These are phyloP conservation scores for Calcarius lapponicus DNA, from an alignment of 2,797 vertebrate species.

Conservation along the genomic window DNA sequence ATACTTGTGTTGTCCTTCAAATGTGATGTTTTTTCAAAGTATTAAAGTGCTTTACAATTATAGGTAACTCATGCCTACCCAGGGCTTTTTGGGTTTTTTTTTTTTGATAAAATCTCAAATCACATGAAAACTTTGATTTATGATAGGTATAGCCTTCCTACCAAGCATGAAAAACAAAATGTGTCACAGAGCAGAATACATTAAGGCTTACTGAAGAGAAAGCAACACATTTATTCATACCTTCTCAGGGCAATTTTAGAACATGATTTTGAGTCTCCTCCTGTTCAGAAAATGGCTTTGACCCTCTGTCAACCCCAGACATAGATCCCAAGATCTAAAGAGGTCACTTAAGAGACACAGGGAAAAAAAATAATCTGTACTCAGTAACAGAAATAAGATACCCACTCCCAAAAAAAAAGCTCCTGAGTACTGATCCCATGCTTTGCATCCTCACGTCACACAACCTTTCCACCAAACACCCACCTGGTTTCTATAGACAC, in stretches of 20 bases:
- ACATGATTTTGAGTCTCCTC: neutral
- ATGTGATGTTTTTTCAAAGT: neutral
- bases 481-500: neutral
- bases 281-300: neutral
- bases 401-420: neutral
- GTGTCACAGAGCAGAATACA: neutral
- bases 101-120: neutral
- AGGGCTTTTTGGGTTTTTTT: neutral
- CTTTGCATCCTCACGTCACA: neutral
- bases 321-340: neutral
- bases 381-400: neutral
- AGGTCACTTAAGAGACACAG: neutral
- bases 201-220: neutral
- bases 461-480: neutral
- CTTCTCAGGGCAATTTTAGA: slow-evolving; percentile 1
- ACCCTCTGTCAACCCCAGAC: neutral
- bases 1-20: neutral
- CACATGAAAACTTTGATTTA: neutral
- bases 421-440: neutral
- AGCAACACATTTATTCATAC: neutral
- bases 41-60: neutral
- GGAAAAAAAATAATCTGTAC: neutral
- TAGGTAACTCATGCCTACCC: neutral
- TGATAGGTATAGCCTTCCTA: neutral
- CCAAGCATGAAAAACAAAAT: neutral